Conservation (phyloP, 2,888 invertebrate species). For the Lycia hirtaria region DNA sequence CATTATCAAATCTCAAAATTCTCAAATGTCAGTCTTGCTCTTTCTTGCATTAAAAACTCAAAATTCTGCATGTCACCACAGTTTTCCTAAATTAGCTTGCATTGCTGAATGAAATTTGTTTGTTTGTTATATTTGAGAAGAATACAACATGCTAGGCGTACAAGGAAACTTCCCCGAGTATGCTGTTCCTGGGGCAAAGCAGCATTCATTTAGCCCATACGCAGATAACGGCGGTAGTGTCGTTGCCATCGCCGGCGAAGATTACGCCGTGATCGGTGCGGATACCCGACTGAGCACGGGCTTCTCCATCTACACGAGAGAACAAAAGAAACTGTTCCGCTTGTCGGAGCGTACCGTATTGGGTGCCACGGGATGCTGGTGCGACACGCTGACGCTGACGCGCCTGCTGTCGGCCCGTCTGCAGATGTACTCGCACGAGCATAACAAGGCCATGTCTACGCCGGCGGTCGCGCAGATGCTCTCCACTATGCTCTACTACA, state of each 20-base stretch:
- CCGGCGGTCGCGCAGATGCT: constrained; percentile 98
- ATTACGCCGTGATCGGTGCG: constrained; percentile 97
- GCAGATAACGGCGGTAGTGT: constrained; percentile 91
- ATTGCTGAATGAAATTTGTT: constrained; percentile 12
- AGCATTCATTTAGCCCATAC: constrained; percentile 82
- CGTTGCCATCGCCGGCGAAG: constrained; percentile 97
- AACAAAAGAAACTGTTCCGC: constrained; percentile 94
- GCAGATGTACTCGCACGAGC: constrained; percentile 98
- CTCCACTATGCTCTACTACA: constrained; percentile 97
- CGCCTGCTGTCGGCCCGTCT: constrained; percentile 93
- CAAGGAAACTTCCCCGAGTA: constrained; percentile 77
- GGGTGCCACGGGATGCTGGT: constrained; percentile 99
- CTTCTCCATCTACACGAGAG: constrained; percentile 94
- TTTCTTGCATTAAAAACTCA: background rate
- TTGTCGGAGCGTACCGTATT: constrained; percentile 93
- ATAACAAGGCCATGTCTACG: constrained; percentile 96
- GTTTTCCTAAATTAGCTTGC: background rate
- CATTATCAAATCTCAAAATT: too few species aligned
- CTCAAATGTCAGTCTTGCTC: background rate
- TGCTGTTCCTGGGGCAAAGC: constrained; percentile 80
- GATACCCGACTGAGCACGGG: constrained; percentile 97
- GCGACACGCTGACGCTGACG: constrained; percentile 96
- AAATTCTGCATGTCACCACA: constrained; percentile 71
- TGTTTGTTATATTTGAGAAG: background rate
- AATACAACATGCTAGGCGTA: constrained; percentile 64